A percentile compares a stretch with the other conserved stretches of the same genome.
phyloP scores from a whole-genome alignment of 35 echinoderm and acorn worm species.

The Heliocidaris erythrogramma region DNA sequence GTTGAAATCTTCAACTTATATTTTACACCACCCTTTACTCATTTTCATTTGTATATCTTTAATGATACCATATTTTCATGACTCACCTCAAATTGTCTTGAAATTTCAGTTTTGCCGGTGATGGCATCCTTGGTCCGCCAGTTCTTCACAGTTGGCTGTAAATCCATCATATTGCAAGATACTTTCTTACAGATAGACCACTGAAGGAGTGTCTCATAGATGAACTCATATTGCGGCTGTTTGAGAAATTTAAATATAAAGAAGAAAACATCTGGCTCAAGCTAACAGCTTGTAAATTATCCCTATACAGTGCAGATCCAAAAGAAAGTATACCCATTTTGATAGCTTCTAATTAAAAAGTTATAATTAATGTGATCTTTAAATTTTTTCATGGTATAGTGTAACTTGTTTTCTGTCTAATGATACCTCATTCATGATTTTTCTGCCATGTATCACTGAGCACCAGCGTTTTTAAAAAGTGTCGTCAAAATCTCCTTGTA shows the following conservation, averaged over 20 bases:
- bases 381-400: no score
- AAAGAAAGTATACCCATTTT: no score
- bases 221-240: slow-evolving; percentile 36
- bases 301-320: no score
- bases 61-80: no score
- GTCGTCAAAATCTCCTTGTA: no score
- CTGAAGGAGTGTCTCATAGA: slow-evolving; percentile 32
- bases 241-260: background rate
- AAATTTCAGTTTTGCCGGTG: background rate
- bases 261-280: no score
- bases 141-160: background rate
- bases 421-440: no score
- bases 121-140: background rate
- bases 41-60: background rate
- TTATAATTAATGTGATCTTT: no score
- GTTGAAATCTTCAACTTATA: background rate
- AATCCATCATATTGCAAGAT: background rate
- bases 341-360: no score
- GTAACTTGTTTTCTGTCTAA: no score
- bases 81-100: slow-evolving; percentile 28
- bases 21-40: background rate
- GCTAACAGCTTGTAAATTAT: background rate
- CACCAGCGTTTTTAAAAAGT: no score
- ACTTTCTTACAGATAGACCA: background rate
- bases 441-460: no score